Conservation (phyloP, 2,888 invertebrate genomes). For the Cephalotes varians region DNA sequence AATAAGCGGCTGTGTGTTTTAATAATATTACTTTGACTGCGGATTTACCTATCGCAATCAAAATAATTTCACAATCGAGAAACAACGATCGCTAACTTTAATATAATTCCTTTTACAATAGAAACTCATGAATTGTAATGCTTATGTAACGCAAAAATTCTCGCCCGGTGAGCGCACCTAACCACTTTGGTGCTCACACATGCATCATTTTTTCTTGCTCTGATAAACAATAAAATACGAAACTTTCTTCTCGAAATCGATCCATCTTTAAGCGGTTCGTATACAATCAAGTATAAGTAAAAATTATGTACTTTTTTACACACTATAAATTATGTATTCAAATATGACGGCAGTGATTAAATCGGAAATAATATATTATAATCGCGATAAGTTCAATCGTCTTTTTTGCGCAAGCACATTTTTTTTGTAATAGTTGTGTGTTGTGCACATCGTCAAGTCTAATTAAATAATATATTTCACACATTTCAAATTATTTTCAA, state of each 20-base stretch:
- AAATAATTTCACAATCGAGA: constrained; percentile 17
- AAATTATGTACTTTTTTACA: background rate
- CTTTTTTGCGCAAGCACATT: background rate
- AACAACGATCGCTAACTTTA: background rate
- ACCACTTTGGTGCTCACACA: constrained; percentile 9
- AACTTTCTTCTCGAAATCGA: constrained; percentile 49
- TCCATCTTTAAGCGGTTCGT: background rate
- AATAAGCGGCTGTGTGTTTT: background rate
- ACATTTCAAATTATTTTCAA: background rate
- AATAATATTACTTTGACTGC: background rate
- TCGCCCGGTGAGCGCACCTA: constrained; percentile 7
- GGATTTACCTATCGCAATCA: background rate
- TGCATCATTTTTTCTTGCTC: constrained; percentile 50
- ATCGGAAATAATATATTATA: background rate
- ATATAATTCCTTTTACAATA: constrained; percentile 52
- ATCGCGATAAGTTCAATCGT: background rate
- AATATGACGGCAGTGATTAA: background rate
- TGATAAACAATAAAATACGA: constrained; percentile 60
- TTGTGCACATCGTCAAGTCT: background rate
- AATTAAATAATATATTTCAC: background rate
- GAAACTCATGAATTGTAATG: constrained; percentile 61
- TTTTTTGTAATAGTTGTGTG: background rate
- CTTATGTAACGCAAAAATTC: constrained; percentile 50
- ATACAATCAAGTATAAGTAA: no score
- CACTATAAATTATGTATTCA: background rate